These are phyloP conservation scores for Gastrophysa polygoni DNA, from an alignment of 2,888 invertebrate species.

Conservation along the genomic window DNA sequence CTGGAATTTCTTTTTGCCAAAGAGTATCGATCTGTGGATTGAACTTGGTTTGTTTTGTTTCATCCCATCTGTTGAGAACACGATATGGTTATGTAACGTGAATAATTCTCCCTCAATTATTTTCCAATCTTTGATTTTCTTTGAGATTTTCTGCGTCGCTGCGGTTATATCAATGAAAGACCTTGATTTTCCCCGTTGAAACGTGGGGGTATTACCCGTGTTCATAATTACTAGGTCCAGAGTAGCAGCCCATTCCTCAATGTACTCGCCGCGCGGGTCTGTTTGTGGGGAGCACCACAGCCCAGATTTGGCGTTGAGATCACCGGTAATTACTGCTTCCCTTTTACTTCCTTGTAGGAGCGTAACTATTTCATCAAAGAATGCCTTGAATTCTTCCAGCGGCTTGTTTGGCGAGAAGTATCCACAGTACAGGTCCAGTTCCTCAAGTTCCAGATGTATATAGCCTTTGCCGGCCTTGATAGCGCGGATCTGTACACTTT, in stretches of 20 bases:
- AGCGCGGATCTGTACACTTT: neutral
- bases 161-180: slow-evolving; percentile 16
- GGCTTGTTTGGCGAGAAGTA: slow-evolving; percentile 28
- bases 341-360: neutral
- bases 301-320: slow-evolving; percentile 15
- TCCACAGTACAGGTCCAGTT: slow-evolving; percentile 7
- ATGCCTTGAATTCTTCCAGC: slow-evolving; percentile 20
- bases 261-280: slow-evolving; percentile 6
- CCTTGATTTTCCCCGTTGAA: slow-evolving; percentile 7
- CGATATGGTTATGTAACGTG: neutral
- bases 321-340: slow-evolving; percentile 5
- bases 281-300: slow-evolving; percentile 13
- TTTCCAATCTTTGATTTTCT: slow-evolving; percentile 7
- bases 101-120: slow-evolving; percentile 3
- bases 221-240: neutral
- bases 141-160: slow-evolving; percentile 4
- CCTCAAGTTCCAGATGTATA: slow-evolving; percentile 9
- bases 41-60: neutral
- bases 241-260: slow-evolving; percentile 1
- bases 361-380: neutral
- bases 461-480: slow-evolving; percentile 1
- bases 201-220: slow-evolving; percentile 4
- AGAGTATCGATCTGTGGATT: too few species aligned
- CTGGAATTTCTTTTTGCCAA: too few species aligned
- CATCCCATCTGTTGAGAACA: neutral